Conservation (phyloP, 2,113 vertebrate genomes). For the Cisticola juncidis region DNA sequence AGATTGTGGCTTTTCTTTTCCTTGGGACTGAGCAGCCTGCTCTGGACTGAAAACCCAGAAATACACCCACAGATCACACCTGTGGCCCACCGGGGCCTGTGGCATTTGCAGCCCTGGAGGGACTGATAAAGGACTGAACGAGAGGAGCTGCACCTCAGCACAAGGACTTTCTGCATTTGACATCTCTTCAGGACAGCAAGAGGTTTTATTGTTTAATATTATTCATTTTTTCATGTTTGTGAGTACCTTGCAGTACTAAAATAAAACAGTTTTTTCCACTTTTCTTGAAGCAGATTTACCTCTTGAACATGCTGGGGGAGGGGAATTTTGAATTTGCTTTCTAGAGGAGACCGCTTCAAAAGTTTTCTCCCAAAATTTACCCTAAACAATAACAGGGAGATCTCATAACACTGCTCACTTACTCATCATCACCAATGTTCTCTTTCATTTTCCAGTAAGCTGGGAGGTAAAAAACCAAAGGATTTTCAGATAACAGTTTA, state of each 20-base stretch:
- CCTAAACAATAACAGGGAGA: neutral
- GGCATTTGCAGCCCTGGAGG: neutral
- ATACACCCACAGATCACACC: neutral
- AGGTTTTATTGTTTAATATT: neutral
- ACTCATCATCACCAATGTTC: neutral
- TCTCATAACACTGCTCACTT: rapidly evolving
- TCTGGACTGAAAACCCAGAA: too few species aligned
- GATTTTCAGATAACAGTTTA: neutral
- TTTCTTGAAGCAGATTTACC: neutral
- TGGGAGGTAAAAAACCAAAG: neutral
- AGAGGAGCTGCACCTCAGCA: rapidly evolving
- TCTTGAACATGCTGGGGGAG: rapidly evolving
- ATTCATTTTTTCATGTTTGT: neutral
- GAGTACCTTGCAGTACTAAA: neutral
- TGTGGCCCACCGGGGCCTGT: rapidly evolving
- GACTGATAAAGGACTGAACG: rapidly evolving
- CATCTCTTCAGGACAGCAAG: too few species aligned
- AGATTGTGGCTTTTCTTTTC: neutral
- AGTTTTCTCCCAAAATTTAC: neutral
- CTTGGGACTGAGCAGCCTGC: neutral
- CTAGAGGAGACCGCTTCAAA: neutral
- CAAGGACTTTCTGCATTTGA: neutral
- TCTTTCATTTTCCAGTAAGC: neutral
- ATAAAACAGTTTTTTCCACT: neutral
- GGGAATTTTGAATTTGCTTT: neutral